A percentile compares a stretch with the other conserved stretches of the same genome.
Evolutionary conservation across 1,140 invertebrate species (phyloP).

Genomic region (Calliopsis andreniformis): DNA sequence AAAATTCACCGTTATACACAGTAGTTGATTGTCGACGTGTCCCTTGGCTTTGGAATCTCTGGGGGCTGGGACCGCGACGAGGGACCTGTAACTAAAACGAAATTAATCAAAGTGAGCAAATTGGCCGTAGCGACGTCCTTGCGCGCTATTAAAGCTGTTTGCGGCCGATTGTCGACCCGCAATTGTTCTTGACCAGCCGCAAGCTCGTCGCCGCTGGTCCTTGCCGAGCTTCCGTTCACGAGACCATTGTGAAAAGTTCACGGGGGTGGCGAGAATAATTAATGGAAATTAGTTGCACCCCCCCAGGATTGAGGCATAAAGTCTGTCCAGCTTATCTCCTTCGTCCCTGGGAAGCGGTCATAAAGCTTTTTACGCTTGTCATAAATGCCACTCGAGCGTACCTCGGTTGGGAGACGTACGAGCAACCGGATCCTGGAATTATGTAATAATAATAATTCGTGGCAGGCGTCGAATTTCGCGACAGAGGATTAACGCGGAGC

Average conservation of each 20-base stretch:
- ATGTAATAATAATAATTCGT: slow-evolving; percentile 10
- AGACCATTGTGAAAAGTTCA: background rate
- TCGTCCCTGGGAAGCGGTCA: background rate
- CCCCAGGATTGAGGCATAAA: background rate
- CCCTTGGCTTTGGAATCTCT: background rate
- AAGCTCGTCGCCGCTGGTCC: background rate
- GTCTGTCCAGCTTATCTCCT: background rate
- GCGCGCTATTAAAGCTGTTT: slow-evolving; percentile 49
- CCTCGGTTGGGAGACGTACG: too few species aligned
- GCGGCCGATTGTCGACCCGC: slow-evolving; percentile 23
- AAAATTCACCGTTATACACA: background rate
- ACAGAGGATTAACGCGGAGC: background rate
- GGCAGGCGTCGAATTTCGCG: background rate
- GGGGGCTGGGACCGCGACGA: background rate
- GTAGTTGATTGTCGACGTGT: background rate
- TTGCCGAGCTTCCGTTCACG: background rate
- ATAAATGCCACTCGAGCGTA: background rate
- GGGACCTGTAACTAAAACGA: background rate
- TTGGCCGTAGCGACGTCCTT: slow-evolving; percentile 16
- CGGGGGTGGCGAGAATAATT: slow-evolving; percentile 39
- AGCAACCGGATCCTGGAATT: slow-evolving; percentile 4
- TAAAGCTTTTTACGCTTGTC: slow-evolving; percentile 47
- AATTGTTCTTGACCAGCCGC: slow-evolving; percentile 43
- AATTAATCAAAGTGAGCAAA: slow-evolving; percentile 54
- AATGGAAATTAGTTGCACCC: slow-evolving; percentile 13